Evolutionary conservation across 2,797 vertebrate species (phyloP), one percentile per base, ranked within the genome.

Genomic region (Orestias chungarensis): DNA sequence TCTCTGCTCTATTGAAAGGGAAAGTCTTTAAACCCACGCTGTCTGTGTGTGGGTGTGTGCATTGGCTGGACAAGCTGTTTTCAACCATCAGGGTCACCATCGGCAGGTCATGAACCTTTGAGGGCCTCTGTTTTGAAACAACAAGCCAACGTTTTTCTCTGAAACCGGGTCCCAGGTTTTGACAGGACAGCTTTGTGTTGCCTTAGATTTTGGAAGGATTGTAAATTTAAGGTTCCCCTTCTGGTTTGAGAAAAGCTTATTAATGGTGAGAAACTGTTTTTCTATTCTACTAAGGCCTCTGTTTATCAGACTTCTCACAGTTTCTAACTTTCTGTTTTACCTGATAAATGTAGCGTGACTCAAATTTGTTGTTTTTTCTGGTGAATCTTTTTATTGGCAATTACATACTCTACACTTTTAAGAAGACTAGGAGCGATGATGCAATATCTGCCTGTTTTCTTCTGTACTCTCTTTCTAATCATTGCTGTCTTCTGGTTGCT

Each of bases 71-170:
- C 43, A 46, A 18, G 54, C 67, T 64, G 79, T 64, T 49, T 61
- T 3, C 17, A 50, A 2, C 29, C 17, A n/a, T 74, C 68, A 66
- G 66, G 76, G 77, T 73, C 71, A 75, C 17, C n/a, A 23, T 47
- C 68, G 33, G 0, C 40, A 52, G 64, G 66, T 70, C 55, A 1
- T 73, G 14, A 0, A 17, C 50, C 70, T 62, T 52, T 27, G 5
- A 42, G 18, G 2, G 57, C 49, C 35, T 64, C 33, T 11, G 29
- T 38, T 54, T 68, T 42, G 69, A 65, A 76, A 47, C 7, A 29
- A n/a, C 27, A 52, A 23, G 18, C 2, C 46, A 20, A 47, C 18
- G 8, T 47, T 47, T 61, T 40, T 72, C 49, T 23, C 23, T 50
- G 47, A 47, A 55, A 27, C 3, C n/a, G n/a, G 38, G 4, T 38